Percentiles rank a stretch among this genome's conserved stretches.
Evolutionary conservation across 1,140 invertebrate genomes (phyloP).

Genomic region (Eumeta japonica): DNA sequence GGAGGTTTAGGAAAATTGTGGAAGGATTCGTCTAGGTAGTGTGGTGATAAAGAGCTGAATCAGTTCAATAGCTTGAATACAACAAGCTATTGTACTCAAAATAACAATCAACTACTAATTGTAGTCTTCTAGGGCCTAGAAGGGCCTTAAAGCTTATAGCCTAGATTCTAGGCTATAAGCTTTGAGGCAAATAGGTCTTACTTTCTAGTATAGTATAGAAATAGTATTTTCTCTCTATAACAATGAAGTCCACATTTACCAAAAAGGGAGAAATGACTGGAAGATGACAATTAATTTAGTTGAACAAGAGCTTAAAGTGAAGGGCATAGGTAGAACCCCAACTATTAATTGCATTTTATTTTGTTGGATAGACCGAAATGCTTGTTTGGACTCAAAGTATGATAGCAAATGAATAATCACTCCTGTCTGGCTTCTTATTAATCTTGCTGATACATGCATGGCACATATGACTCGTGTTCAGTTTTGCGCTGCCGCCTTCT

Average conservation of each 20-base stretch:
- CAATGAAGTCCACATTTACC: conserved; percentile 94
- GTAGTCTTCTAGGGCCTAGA: too few relatives aligned
- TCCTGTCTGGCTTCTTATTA: conserved; percentile 91
- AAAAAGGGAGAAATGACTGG: conserved; percentile 76
- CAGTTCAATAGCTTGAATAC: too few relatives aligned
- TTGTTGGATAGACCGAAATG: conserved; percentile 97
- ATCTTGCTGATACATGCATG: conserved; percentile 96
- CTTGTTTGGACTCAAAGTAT: conserved; percentile 76
- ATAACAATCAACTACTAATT: too few relatives aligned
- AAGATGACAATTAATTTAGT: conserved; percentile 79
- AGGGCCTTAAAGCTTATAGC: too few relatives aligned
- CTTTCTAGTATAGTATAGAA: conserved; percentile 61
- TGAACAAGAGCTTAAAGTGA: conserved; percentile 94
- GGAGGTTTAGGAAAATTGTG: too few relatives aligned
- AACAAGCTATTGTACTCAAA: too few relatives aligned
- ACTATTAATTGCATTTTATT: conserved; percentile 98
- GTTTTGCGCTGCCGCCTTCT: too few relatives aligned
- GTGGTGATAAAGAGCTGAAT: too few relatives aligned
- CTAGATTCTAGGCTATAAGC: too few relatives aligned
- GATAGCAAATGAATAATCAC: conserved; percentile 95
- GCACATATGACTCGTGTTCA: too few relatives aligned
- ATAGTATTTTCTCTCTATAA: conserved; percentile 95
- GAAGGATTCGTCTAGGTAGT: too few relatives aligned
- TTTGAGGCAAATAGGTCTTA: too few relatives aligned
- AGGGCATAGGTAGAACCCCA: conserved; percentile 98